phyloP scores from a whole-genome alignment of 2,113 vertebrate species.

The Steatornis caripensis region DNA sequence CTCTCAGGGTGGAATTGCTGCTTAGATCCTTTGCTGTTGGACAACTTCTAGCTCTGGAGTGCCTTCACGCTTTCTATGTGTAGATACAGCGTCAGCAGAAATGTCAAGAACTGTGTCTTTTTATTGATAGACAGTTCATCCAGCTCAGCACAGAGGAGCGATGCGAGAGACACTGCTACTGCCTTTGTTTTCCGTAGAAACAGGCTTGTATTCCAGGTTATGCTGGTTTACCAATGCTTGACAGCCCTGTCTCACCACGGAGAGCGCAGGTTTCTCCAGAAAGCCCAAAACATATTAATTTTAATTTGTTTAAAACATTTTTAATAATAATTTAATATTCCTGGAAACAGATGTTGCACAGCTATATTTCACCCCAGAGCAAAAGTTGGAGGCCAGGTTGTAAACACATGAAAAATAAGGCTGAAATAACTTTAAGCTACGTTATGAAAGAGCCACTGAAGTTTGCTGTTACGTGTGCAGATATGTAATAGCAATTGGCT shows the following conservation, averaged over 20 bases:
- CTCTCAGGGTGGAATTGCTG: neutral
- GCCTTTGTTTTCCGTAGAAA: neutral
- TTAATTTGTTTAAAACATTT: conserved; percentile 13
- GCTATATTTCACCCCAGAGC: neutral
- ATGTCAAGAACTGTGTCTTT: neutral
- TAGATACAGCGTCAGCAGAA: neutral
- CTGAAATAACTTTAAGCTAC: neutral
- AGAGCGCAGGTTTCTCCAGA: neutral
- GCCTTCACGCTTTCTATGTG: neutral
- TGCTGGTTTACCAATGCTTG: neutral
- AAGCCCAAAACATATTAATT: neutral
- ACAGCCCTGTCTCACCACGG: neutral
- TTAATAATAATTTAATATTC: neutral
- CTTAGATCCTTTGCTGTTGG: neutral
- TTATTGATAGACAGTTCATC: neutral
- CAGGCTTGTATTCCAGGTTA: neutral
- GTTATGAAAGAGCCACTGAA: neutral
- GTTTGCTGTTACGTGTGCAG: neutral
- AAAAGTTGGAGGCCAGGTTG: neutral
- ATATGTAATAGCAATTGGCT: neutral
- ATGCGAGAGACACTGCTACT: neutral
- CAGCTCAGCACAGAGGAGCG: neutral
- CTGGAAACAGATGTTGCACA: neutral
- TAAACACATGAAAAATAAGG: conserved; percentile 22
- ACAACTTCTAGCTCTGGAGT: neutral